These are phyloP conservation scores for Cataglyphis albicans DNA, from an alignment of 2,888 invertebrate species.

Conservation along the genomic window DNA sequence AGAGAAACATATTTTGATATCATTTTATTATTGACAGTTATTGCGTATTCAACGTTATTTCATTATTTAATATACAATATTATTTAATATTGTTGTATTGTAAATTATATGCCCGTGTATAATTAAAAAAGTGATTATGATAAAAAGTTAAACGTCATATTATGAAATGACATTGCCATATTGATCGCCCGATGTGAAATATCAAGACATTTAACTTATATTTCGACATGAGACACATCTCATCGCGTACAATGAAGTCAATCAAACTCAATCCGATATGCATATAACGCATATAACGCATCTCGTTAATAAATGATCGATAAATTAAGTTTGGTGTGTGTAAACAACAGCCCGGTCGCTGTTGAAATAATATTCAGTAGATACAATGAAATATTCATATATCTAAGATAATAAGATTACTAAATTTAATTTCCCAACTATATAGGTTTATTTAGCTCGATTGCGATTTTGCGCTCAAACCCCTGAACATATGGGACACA, in stretches of 20 bases:
- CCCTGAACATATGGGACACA: background rate
- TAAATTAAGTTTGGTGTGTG: constrained; percentile 36
- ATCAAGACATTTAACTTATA: constrained; percentile 21
- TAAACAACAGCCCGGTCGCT: background rate
- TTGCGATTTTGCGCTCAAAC: background rate
- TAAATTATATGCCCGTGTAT: background rate
- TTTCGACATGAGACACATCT: constrained; percentile 10
- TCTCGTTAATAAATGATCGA: constrained; percentile 63
- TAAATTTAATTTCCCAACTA: constrained; percentile 10
- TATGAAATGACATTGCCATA: constrained; percentile 15
- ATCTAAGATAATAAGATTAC: constrained; percentile 42
- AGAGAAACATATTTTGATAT: background rate
- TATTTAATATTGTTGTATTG: background rate
- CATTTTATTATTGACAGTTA: constrained; percentile 5
- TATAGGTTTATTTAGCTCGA: constrained; percentile 17
- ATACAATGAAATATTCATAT: constrained; percentile 36
- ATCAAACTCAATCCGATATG: constrained; percentile 52
- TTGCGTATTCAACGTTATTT: background rate
- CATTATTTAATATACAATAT: background rate
- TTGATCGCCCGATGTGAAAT: constrained; percentile 7
- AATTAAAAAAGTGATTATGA: background rate
- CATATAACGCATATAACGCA: constrained; percentile 41
- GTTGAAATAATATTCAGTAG: constrained; percentile 13
- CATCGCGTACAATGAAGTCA: constrained; percentile 42
- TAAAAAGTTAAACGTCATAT: background rate